Evolutionary conservation across 2,888 invertebrate genomes (phyloP).

Genomic region (Meloe dianella): DNA sequence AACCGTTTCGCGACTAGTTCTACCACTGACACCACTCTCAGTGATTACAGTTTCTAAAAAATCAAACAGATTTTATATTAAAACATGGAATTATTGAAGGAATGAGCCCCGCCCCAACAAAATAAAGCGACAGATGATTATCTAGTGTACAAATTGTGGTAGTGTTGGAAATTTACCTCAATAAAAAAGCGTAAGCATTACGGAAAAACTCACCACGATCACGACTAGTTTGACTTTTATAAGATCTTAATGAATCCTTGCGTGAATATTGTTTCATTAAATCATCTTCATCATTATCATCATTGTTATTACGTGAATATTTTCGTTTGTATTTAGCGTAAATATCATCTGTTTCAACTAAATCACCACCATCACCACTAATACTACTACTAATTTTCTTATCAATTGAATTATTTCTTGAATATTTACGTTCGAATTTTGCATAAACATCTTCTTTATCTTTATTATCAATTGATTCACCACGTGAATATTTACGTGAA

Average conservation of each 20-base stretch:
- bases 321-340: slow-evolving; percentile 48
- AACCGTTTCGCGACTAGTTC: not conserved
- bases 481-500: slow-evolving; percentile 41
- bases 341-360: slow-evolving; percentile 48
- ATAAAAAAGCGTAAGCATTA: slow-evolving; percentile 11
- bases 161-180: not conserved
- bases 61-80: not conserved
- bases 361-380: no score
- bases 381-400: slow-evolving; percentile 30
- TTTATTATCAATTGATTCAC: slow-evolving; percentile 36
- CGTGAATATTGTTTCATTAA: slow-evolving; percentile 43
- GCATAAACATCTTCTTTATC: slow-evolving; percentile 50
- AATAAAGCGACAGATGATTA: not conserved
- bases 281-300: slow-evolving; percentile 38
- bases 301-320: slow-evolving; percentile 43
- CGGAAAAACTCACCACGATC: slow-evolving; percentile 31
- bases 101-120: no score
- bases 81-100: not conserved
- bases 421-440: slow-evolving; percentile 49
- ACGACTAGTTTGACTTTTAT: slow-evolving; percentile 33
- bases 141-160: not conserved
- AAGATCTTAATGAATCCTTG: slow-evolving; percentile 33
- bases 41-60: not conserved
- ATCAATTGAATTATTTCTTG: slow-evolving; percentile 41
- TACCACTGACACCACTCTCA: slow-evolving; percentile 4